Percentiles rank a stretch among this genome's conserved stretches.
These are phyloP conservation scores for Xyliphius kryptos DNA, from an alignment of 2,113 vertebrate genomes.

Conservation along the genomic window DNA sequence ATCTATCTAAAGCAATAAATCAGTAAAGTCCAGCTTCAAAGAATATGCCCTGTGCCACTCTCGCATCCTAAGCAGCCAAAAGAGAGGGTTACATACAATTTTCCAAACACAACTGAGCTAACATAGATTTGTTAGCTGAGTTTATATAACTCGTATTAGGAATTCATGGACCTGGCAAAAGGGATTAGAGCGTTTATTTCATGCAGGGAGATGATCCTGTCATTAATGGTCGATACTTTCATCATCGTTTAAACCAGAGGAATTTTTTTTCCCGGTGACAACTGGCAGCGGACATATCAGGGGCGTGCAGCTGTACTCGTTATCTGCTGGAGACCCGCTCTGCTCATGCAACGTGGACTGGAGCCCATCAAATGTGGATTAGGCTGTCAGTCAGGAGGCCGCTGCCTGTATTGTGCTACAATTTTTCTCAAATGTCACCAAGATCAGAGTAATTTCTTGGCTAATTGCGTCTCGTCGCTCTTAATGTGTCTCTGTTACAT, in stretches of 20 bases:
- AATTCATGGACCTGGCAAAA: conserved; percentile 99
- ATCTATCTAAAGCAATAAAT: conserved; percentile 82
- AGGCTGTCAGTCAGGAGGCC: conserved; percentile 93
- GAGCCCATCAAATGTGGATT: conserved; percentile 98
- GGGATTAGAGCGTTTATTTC: conserved; percentile 99
- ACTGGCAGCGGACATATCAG: conserved; percentile 97
- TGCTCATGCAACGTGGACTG: conserved; percentile 82
- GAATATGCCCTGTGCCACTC: conserved; percentile 85
- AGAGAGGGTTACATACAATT: conserved; percentile 81
- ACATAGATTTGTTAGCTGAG: conserved; percentile 98
- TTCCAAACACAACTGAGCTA: conserved; percentile 99
- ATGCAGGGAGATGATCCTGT: conserved; percentile 99
- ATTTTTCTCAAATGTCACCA: conserved; percentile 99
- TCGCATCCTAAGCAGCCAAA: conserved; percentile 82
- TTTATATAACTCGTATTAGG: conserved; percentile 99
- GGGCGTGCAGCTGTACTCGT: conserved; percentile 96
- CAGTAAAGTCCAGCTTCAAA: conserved; percentile 86
- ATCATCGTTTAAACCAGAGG: conserved; percentile 98
- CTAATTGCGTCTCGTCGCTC: conserved; percentile 99
- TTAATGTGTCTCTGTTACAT: conserved; percentile 98
- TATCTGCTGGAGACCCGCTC: conserved; percentile 89
- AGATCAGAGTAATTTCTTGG: conserved; percentile 99
- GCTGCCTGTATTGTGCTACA: conserved; percentile 93
- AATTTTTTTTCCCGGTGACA: conserved; percentile 98
- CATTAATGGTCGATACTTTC: conserved; percentile 99